A percentile compares a stretch with the other conserved stretches of the same genome.
Conservation (phyloP, 2,113 vertebrate species). For the Mus spicilegus region DNA sequence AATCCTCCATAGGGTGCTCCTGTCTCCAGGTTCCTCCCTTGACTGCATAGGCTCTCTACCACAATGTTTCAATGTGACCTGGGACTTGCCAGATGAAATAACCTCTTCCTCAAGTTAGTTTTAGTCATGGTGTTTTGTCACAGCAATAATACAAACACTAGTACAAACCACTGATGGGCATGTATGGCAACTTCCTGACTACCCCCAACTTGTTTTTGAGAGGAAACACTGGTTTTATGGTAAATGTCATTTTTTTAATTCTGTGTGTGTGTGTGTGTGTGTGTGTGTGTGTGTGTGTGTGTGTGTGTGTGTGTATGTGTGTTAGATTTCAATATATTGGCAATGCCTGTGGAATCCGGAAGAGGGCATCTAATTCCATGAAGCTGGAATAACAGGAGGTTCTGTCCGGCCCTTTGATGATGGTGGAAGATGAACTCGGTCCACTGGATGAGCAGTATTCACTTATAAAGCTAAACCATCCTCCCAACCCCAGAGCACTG, state of each 20-base stretch:
- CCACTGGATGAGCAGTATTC: not conserved
- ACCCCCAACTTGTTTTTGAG: not conserved
- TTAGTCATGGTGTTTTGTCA: no score
- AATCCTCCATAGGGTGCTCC: no score
- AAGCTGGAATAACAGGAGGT: not conserved
- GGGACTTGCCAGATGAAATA: not conserved
- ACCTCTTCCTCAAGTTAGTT: not conserved
- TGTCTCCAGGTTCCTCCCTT: no score
- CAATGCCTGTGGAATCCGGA: not conserved
- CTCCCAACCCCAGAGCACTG: not conserved
- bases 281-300: not conserved
- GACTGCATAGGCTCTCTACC: no score
- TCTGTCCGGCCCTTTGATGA: not conserved
- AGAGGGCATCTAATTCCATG: not conserved
- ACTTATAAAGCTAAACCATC: not conserved
- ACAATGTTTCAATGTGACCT: no score
- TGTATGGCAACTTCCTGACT: not conserved
- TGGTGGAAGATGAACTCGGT: not conserved
- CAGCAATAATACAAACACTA: not conserved
- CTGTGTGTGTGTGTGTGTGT: not conserved
- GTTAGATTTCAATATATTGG: not conserved
- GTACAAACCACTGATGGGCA: not conserved
- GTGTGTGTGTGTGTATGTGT: not conserved
- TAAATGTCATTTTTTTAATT: not conserved
- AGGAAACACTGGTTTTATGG: not conserved